Base-by-base conservation (phyloP, 2,888 invertebrate species). In the Fragum fragum region DNA sequence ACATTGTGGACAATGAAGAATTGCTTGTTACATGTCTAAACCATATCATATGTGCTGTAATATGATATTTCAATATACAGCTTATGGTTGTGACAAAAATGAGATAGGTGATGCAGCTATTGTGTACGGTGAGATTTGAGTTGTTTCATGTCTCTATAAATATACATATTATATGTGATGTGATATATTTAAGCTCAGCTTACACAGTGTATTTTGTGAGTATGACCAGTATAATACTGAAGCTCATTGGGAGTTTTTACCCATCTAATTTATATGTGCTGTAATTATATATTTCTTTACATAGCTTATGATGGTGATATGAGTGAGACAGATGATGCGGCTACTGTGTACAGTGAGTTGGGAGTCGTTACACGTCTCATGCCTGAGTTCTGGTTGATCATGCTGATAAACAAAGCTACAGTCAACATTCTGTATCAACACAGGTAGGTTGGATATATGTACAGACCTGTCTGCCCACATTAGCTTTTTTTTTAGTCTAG, bases 371-470 rank as follows among this genome's bases (percentile, higher is more conserved):
- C 96, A 79, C 94, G 94, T n/a, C 88, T 95, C 39, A 93, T 96
- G 82, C 97, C 97, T 0, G 96, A 96, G 90, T 97, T 97, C 93
- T 97, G 97, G 97, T 94, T 97, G 29, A 96, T 97, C 78, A 95
- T 97, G 93, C 95, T 95, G 88, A 95, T 97, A 11, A 95, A 96
- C 76, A 94, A 94, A 32, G 95, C 96, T 86, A 94, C 95, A 74
- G 96, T 97, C 7, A 95, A 96, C 57, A 95, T 96, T 26, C 97
- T 96, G 92, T 97, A 96, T 92, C 97, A 97, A 87, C 96, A 96
- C 94, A 96, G 96, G 93, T 94, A 74, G 57, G 39, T 18, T 9
- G 39, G 39, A 39, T n/a, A n/a, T n/a, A n/a, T n/a, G n/a, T n/a
- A n/a, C n/a, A n/a, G n/a, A n/a, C n/a, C n/a, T n/a, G n/a, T n/a